Evolutionary conservation across 2,888 invertebrate species (phyloP), one percentile per base, ranked within the genome.

Genomic region (Tenthredo amoena): DNA sequence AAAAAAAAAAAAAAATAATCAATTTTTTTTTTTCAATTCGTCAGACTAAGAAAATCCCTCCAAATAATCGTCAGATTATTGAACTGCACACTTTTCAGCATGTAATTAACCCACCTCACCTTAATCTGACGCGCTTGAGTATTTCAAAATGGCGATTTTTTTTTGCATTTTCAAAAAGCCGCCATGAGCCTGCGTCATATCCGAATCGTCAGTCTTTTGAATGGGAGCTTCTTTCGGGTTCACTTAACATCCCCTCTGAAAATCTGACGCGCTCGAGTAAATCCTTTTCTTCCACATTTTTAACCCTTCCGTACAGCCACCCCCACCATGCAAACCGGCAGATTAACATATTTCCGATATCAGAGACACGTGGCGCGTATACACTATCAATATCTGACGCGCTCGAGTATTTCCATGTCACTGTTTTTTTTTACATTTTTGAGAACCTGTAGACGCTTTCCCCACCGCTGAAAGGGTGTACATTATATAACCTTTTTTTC

Each of bases 191-290:
- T 87, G 62, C 71, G 87, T 88, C 87, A 65, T 86, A 43, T 87
- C 86, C 86, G 84, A 87, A 87, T 87, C 86, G 86, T 87, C 86
- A 87, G 87, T 85, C 76, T 84, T 85, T 85, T 65, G 37, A 87
- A 86, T 84, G 50, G 85, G 84, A 86, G 85, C 85, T 85, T 84
- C 83, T 86, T 87, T 86, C 26, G 85, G 87, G 87, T 86, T 84
- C 85, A 87, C 86, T 87, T 83, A 87, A 87, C 85, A 5, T 21
- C 37, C 31, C 71, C 84, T 86, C 21, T 65, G 43, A 84, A 86
- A 43, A 87, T 87, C 88, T 88, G 87, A 88, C 85, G 83, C 84
- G 85, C 86, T 87, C 86, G 85, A 86, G 58, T 84, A 87, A 84
- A 84, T 86, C 85, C 85, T 87, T 87, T 85, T 88, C 47, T 79